phyloP scores from a whole-genome alignment of 2,797 vertebrate genomes.

The Uromys caudimaculatus region DNA sequence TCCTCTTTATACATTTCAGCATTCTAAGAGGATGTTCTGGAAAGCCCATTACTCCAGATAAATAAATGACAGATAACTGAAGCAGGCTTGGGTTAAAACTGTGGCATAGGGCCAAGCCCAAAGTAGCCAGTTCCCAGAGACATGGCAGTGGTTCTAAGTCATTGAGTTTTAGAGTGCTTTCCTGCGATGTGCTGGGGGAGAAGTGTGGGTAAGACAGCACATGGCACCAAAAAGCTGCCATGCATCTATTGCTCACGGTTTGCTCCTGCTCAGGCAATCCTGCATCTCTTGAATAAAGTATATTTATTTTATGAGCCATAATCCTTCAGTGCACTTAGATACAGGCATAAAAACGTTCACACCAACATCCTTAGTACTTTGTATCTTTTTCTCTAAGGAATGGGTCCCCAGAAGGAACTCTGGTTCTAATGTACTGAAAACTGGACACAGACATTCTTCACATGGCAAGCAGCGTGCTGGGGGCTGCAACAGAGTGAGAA shows the following conservation, averaged over 20 bases:
- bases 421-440: background rate
- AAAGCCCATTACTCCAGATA: background rate
- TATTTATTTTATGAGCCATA: background rate
- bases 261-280: background rate
- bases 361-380: background rate
- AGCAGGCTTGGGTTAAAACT: background rate
- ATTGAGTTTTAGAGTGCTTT: background rate
- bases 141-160: background rate
- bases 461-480: accelerated
- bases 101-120: background rate
- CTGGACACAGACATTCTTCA: background rate
- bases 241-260: background rate
- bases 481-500: background rate
- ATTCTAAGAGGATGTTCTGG: too few species aligned
- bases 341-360: background rate
- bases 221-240: background rate
- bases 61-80: background rate
- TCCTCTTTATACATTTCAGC: background rate
- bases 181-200: background rate
- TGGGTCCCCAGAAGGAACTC: background rate
- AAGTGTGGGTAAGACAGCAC: background rate
- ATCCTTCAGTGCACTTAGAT: background rate
- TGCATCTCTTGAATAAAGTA: background rate
- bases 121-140: background rate
- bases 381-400: background rate